Percentiles rank a stretch among this genome's conserved stretches.
phyloP scores from a whole-genome alignment of 2,113 vertebrate species.

The Regulus satrapa region DNA sequence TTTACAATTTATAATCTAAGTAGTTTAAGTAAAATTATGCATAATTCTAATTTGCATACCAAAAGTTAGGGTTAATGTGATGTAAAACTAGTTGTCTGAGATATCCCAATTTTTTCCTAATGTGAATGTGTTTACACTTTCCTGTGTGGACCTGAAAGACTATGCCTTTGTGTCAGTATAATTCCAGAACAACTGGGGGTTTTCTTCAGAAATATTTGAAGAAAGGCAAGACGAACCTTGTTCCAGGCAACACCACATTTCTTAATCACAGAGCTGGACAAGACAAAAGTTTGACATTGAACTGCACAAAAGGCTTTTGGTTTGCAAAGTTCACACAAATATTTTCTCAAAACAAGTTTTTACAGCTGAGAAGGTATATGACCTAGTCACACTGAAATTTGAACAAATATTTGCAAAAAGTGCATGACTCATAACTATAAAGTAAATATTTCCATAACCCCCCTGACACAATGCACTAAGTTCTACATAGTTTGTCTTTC shows the following conservation, averaged over 20 bases:
- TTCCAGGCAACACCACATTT: not conserved
- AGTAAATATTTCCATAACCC: slow-evolving; percentile 1
- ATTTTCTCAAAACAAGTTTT: not conserved
- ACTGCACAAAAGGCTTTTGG: not conserved
- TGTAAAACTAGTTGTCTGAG: not conserved
- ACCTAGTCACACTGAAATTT: not conserved
- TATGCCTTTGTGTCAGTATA: not conserved
- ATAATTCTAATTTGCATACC: not conserved
- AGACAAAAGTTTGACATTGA: not conserved
- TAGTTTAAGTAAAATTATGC: not conserved
- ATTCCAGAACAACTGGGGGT: not conserved
- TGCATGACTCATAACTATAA: not conserved
- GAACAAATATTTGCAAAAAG: slow-evolving; percentile 13
- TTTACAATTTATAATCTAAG: not conserved
- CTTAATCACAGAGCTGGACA: not conserved
- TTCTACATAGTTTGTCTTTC: not conserved
- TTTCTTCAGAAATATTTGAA: not conserved
- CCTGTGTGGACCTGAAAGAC: not conserved
- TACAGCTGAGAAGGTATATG: not conserved
- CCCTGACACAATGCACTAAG: not conserved
- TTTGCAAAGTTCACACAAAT: slow-evolving; percentile 19
- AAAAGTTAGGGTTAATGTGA: not conserved
- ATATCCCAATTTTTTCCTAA: not conserved
- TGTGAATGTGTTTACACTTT: too few species aligned
- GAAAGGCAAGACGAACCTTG: not conserved